Conservation (phyloP, 1,140 invertebrate species). For the Eurosta solidaginis region DNA sequence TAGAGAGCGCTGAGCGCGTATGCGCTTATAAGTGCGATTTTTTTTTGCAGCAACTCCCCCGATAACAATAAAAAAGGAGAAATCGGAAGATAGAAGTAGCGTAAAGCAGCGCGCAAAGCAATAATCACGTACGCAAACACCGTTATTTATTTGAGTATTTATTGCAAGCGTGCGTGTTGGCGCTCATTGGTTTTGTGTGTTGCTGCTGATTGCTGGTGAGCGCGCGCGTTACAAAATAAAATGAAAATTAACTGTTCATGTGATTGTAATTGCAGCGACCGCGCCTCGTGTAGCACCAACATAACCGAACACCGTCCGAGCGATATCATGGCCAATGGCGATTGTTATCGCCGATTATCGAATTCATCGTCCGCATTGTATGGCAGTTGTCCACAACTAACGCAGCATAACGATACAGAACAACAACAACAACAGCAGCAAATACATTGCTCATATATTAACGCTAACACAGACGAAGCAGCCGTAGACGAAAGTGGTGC, state of each 20-base stretch:
- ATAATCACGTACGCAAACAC: neutral
- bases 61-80: conserved; percentile 10
- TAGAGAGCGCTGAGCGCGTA: neutral
- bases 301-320: conserved; percentile 37
- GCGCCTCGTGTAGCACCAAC: conserved; percentile 41
- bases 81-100: neutral
- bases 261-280: conserved; percentile 57
- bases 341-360: conserved; percentile 52
- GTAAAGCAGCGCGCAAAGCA: neutral
- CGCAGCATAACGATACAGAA: conserved; percentile 29
- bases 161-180: neutral
- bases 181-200: neutral
- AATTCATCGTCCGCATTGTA: conserved; percentile 55
- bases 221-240: conserved; percentile 29
- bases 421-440: conserved; percentile 30
- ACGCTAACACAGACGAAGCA: conserved; percentile 31
- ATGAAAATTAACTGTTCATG: conserved; percentile 58
- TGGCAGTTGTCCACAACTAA: conserved; percentile 54
- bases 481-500: neutral
- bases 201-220: neutral
- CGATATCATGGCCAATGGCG: conserved; percentile 53
- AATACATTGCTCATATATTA: conserved; percentile 32
- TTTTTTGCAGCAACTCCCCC: neutral
- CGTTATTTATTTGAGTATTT: neutral
- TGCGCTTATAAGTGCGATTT: neutral